These are phyloP conservation scores for Notarius lentiginosus DNA, from an alignment of 2,113 vertebrate genomes.

Conservation along the genomic window DNA sequence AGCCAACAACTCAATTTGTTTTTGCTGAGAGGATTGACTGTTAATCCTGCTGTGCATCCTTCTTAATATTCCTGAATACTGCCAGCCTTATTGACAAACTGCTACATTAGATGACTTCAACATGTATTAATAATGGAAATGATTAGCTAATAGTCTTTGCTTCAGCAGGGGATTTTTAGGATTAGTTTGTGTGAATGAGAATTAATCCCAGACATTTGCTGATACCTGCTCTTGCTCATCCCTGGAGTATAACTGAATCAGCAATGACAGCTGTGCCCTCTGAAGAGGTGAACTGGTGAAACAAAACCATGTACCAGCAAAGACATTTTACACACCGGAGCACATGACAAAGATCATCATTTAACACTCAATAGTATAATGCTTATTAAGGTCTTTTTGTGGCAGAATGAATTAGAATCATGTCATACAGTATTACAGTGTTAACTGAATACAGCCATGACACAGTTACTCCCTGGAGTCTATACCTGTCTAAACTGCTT, in stretches of 20 bases:
- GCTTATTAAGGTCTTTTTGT: conserved; percentile 4
- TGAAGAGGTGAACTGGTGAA: conserved; percentile 3
- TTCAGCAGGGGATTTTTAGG: conserved; percentile 35
- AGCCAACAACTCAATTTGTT: conserved; percentile 61
- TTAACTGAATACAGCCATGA: background rate
- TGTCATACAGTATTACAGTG: background rate
- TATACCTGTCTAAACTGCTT: background rate
- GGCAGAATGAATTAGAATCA: conserved; percentile 11
- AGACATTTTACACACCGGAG: conserved; percentile 54
- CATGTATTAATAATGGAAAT: conserved; percentile 59
- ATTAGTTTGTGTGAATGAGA: conserved; percentile 37
- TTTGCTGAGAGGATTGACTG: conserved; percentile 58
- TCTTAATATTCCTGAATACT: conserved; percentile 63
- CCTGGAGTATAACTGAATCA: conserved; percentile 16
- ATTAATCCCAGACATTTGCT: conserved; percentile 24
- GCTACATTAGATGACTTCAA: conserved; percentile 53
- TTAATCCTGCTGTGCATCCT: conserved; percentile 63
- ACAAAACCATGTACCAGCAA: conserved; percentile 38
- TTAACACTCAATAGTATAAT: conserved; percentile 18
- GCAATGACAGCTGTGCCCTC: conserved; percentile 31
- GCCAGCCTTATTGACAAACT: conserved; percentile 64
- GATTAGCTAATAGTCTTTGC: conserved; percentile 42
- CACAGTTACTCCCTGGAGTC: background rate
- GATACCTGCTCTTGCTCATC: conserved; percentile 34
- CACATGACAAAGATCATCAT: conserved; percentile 60